Conservation (phyloP, 2,113 vertebrate genomes). For the Hyaena hyaena region DNA sequence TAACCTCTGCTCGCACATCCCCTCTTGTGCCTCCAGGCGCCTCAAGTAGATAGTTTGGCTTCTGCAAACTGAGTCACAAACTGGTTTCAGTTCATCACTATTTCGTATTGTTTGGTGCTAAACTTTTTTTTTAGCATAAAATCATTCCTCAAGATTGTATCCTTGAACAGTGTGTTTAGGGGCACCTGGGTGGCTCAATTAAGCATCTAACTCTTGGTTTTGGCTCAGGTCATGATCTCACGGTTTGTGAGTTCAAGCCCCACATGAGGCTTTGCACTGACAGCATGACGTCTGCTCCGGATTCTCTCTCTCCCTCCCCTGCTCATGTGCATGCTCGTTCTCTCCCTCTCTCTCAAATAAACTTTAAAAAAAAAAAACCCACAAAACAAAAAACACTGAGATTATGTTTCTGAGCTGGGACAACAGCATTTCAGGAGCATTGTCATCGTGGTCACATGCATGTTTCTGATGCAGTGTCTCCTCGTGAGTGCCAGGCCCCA, state of each 20-base stretch:
- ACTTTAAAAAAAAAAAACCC: no score
- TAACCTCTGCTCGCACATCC: background rate
- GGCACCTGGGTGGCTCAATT: no score
- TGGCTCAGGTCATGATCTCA: no score
- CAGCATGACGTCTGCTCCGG: no score
- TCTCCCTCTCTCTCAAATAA: no score
- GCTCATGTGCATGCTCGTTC: no score
- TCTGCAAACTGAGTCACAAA: background rate
- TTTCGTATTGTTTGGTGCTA: background rate
- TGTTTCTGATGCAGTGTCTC: background rate
- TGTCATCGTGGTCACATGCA: background rate
- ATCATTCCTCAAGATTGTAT: background rate
- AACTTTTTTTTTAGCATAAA: background rate
- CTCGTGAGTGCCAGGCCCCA: accelerated
- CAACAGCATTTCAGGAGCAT: background rate
- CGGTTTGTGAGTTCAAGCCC: no score
- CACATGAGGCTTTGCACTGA: no score
- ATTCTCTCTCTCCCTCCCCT: no score
- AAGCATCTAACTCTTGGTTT: no score
- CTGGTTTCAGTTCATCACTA: background rate
- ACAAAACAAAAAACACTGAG: background rate
- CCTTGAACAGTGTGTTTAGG: background rate
- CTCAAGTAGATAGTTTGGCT: background rate
- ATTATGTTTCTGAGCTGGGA: background rate
- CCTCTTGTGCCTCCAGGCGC: background rate